phyloP scores from a whole-genome alignment of 2,797 vertebrate species.

The Eidolon dupreanum region DNA sequence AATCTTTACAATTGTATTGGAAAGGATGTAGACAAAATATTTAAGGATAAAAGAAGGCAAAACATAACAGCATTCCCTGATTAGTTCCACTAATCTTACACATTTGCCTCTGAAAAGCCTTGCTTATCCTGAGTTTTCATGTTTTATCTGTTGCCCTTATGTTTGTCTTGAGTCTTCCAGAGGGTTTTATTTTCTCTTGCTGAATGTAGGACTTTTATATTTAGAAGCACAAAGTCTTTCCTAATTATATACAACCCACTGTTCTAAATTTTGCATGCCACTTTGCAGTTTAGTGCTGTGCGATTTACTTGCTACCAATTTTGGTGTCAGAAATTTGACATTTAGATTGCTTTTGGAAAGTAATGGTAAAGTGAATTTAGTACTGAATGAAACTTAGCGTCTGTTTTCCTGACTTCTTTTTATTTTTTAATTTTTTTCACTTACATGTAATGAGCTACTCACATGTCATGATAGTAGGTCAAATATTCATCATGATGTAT shows the following conservation, averaged over 20 bases:
- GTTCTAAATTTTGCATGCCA: slow-evolving; percentile 77
- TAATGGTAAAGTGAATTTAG: slow-evolving; percentile 47
- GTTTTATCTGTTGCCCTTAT: slow-evolving; percentile 20
- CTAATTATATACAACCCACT: slow-evolving; percentile 76
- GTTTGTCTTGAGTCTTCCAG: slow-evolving; percentile 54
- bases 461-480: not conserved
- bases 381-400: slow-evolving; percentile 48
- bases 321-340: slow-evolving; percentile 77
- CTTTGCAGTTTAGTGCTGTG: slow-evolving; percentile 76
- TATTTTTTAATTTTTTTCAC: not conserved
- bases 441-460: not conserved
- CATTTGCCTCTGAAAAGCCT: slow-evolving; percentile 32
- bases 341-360: slow-evolving; percentile 73
- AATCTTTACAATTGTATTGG: not conserved
- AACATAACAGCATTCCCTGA: not conserved
- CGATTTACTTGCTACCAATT: slow-evolving; percentile 74
- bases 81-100: slow-evolving; percentile 6
- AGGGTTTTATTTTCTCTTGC: slow-evolving; percentile 55
- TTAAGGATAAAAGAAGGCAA: not conserved
- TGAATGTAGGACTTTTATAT: slow-evolving; percentile 75
- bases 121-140: not conserved
- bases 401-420: slow-evolving; percentile 21
- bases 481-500: not conserved
- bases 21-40: slow-evolving; percentile 24
- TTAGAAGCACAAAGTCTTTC: slow-evolving; percentile 71